Percentiles rank a stretch among this genome's conserved stretches.
Conservation (phyloP, 1,140 invertebrate genomes). For the Laupala kohalensis region DNA sequence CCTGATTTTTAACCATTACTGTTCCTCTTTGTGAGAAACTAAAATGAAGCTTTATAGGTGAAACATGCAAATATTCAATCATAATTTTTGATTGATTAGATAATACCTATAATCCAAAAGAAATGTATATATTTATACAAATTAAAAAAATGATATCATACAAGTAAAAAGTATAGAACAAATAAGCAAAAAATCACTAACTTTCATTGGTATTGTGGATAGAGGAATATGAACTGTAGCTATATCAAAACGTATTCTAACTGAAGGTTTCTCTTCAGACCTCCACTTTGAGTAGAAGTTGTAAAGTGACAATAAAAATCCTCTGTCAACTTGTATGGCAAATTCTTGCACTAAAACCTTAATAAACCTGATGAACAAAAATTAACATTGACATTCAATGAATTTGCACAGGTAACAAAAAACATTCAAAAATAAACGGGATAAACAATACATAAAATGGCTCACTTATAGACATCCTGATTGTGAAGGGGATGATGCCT, state of each 20-base stretch:
- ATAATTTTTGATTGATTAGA: conserved; percentile 19
- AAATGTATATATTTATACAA: background rate
- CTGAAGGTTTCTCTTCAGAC: conserved; percentile 35
- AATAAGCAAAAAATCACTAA: conserved; percentile 15
- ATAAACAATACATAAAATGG: background rate
- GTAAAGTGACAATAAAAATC: conserved; percentile 48
- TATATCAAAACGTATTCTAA: conserved; percentile 40
- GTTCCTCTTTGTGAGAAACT: conserved; percentile 52
- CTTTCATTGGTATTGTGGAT: conserved; percentile 30
- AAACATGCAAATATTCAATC: conserved; percentile 55
- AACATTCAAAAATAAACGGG: background rate
- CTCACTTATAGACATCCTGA: conserved; percentile 44
- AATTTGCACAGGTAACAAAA: background rate
- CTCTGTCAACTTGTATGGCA: conserved; percentile 57
- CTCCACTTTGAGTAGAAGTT: conserved; percentile 43
- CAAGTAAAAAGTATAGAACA: background rate
- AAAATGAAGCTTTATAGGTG: conserved; percentile 49
- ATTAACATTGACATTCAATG: background rate
- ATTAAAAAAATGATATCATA: background rate
- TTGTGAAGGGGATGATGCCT: conserved; percentile 37
- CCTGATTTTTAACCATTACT: conserved; percentile 24
- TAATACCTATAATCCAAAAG: background rate
- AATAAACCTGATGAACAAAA: conserved; percentile 38
- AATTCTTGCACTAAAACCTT: conserved; percentile 59
- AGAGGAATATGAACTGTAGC: conserved; percentile 41